phyloP scores from a whole-genome alignment of 2,113 vertebrate species.

The Psittacula cyanocephala region DNA sequence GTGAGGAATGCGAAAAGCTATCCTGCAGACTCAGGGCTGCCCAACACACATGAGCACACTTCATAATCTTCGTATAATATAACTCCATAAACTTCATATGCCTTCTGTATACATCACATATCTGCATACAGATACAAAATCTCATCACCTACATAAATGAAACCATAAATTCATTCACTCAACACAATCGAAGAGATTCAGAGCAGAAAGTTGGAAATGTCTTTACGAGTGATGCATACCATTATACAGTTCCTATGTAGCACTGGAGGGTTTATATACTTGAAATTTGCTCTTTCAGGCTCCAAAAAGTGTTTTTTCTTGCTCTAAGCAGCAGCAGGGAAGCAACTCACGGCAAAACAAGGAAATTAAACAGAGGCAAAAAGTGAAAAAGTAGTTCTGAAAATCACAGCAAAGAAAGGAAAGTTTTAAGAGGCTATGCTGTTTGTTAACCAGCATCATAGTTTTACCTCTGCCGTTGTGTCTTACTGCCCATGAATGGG shows the following conservation, averaged over 20 bases:
- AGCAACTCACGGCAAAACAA: constrained; percentile 13
- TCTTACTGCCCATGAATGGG: background rate
- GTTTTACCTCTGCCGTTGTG: background rate
- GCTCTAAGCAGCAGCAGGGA: background rate
- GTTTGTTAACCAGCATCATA: background rate
- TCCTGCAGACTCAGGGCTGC: background rate
- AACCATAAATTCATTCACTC: background rate
- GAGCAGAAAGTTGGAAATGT: background rate
- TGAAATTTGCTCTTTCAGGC: background rate
- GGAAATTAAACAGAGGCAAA: background rate
- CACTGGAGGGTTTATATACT: background rate
- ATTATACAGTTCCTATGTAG: background rate
- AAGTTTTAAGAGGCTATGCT: background rate
- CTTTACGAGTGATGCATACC: background rate
- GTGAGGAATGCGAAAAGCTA: background rate
- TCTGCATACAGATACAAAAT: background rate
- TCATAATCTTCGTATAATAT: background rate
- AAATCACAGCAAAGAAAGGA: background rate
- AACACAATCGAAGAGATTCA: background rate
- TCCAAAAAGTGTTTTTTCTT: background rate
- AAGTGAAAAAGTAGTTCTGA: background rate
- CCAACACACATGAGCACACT: rapidly evolving
- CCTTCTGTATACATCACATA: background rate
- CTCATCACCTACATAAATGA: background rate
- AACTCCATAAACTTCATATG: background rate